phyloP scores from a whole-genome alignment of 2,113 vertebrate species.

The Grantiella picta region DNA sequence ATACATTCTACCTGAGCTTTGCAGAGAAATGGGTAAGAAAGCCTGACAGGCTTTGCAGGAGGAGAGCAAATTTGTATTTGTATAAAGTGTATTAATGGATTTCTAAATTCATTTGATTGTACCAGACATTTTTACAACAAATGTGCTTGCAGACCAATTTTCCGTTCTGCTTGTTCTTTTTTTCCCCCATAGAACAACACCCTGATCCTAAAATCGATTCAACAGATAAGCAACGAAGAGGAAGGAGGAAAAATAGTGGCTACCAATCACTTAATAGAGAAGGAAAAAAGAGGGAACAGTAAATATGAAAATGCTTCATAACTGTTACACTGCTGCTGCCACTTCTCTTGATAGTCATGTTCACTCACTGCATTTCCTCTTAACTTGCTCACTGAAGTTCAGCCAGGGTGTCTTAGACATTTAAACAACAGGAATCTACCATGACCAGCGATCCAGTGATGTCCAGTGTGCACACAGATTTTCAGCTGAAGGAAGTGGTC shows the following conservation, averaged over 20 bases:
- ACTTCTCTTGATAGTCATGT: neutral
- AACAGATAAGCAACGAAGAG: neutral
- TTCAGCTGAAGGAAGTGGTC: neutral
- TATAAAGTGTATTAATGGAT: neutral
- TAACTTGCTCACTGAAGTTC: neutral
- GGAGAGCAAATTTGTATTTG: neutral
- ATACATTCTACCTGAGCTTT: neutral
- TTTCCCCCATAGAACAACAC: neutral
- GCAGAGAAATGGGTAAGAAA: neutral
- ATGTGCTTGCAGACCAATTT: neutral
- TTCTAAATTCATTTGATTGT: neutral
- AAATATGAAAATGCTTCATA: neutral
- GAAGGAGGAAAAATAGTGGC: neutral
- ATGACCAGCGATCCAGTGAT: neutral
- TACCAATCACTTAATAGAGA: neutral
- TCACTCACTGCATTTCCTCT: neutral
- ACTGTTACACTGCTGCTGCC: neutral
- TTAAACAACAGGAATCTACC: neutral
- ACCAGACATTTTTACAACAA: neutral
- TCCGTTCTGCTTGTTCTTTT: neutral
- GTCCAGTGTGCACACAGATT: rapidly evolving
- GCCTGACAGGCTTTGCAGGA: neutral
- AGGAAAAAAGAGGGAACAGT: neutral
- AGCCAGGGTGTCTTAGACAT: neutral
- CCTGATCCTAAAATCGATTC: neutral